Evolutionary conservation across 2,113 vertebrate genomes (phyloP).

Genomic region (Sinosuthora webbiana): DNA sequence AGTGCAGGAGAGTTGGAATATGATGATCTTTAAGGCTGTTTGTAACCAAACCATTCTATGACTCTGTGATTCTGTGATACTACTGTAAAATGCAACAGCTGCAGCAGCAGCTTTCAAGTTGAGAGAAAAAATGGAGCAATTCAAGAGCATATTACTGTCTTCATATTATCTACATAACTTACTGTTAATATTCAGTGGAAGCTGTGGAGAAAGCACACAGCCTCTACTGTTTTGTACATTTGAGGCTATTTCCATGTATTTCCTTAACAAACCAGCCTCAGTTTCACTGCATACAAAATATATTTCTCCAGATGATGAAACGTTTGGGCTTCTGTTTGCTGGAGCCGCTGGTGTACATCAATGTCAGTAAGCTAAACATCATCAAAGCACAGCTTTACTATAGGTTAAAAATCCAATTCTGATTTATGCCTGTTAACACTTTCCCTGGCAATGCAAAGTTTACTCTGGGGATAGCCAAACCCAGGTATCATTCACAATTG

Average conservation of each 20-base stretch:
- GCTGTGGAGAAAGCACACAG: background rate
- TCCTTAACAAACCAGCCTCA: background rate
- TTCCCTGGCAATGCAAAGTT: background rate
- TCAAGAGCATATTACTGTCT: background rate
- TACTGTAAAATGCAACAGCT: background rate
- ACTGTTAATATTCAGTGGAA: background rate
- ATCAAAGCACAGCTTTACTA: background rate
- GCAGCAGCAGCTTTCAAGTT: background rate
- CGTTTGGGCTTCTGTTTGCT: background rate
- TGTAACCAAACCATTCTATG: background rate
- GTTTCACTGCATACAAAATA: background rate
- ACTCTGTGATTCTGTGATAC: background rate
- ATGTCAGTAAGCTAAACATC: background rate
- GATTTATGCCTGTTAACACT: background rate
- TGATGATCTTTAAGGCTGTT: background rate
- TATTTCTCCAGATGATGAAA: background rate
- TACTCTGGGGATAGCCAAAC: background rate
- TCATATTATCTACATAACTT: background rate
- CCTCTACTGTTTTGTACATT: background rate
- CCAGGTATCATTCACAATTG: fast-evolving
- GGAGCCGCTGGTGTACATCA: background rate
- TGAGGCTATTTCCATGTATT: background rate
- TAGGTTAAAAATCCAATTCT: background rate
- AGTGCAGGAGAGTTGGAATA: background rate
- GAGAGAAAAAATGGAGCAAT: background rate